Percentiles rank a stretch among this genome's conserved stretches.
phyloP scores from a whole-genome alignment of 2,888 invertebrate genomes.

The Caenorhabditis sp. region DNA sequence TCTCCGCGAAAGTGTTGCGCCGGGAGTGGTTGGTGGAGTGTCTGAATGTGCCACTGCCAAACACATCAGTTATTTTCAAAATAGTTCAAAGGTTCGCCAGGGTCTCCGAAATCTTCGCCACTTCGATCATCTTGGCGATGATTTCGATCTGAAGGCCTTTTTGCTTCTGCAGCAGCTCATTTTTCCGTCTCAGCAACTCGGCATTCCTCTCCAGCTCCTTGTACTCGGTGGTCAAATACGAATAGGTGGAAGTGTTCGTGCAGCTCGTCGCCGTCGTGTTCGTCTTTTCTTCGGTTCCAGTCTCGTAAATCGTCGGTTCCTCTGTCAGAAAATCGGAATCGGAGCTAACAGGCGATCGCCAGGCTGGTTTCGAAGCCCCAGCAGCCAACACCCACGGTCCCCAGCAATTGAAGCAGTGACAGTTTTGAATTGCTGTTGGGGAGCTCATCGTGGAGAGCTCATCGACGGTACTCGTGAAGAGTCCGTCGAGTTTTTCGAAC shows the following conservation, averaged over 20 bases:
- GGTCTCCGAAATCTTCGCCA: neutral
- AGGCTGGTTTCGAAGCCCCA: neutral
- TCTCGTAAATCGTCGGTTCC: too few relatives aligned
- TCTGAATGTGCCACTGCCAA: too few relatives aligned
- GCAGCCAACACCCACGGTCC: neutral
- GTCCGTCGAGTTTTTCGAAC: constrained; percentile 21
- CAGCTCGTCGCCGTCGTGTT: too few relatives aligned
- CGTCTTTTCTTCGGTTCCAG: too few relatives aligned
- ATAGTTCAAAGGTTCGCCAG: neutral
- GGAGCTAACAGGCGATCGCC: constrained; percentile 2
- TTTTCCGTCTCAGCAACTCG: neutral
- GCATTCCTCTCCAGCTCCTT: too few relatives aligned
- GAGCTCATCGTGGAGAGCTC: too few relatives aligned
- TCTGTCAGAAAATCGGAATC: too few relatives aligned
- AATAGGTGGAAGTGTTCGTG: too few relatives aligned
- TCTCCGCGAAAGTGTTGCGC: too few relatives aligned
- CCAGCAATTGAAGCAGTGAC: constrained; percentile 31
- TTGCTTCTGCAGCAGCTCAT: neutral
- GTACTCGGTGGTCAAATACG: too few relatives aligned
- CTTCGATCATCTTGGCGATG: neutral
- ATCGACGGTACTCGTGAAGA: neutral
- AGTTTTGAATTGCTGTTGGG: neutral
- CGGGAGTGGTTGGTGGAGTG: too few relatives aligned
- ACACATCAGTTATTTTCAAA: neutral
- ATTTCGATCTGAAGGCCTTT: neutral